A percentile compares a stretch with the other conserved stretches of the same genome.
phyloP scores from a whole-genome alignment of 2,888 invertebrate genomes.

The Zhuqinia jingwanae region DNA sequence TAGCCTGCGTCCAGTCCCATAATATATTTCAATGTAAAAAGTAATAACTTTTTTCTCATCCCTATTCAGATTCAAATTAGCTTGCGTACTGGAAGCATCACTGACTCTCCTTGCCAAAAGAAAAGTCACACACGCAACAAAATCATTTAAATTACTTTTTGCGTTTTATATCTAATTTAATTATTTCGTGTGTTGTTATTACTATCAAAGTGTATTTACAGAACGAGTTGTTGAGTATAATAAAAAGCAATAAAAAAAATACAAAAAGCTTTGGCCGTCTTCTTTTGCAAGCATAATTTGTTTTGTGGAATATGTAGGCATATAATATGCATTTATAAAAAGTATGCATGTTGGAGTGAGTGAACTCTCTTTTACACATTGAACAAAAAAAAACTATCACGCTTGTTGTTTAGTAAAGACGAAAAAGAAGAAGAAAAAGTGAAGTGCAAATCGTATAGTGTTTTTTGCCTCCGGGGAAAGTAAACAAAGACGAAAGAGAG shows the following conservation, averaged over 20 bases:
- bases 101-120: not conserved
- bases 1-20: slow-evolving; percentile 27
- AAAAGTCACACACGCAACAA: slow-evolving; percentile 21
- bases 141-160: not conserved
- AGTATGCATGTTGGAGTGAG: slow-evolving; percentile 45
- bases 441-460: slow-evolving; percentile 59
- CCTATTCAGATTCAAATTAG: slow-evolving; percentile 59
- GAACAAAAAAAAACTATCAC: too few relatives aligned
- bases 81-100: slow-evolving; percentile 52
- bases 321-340: slow-evolving; percentile 13
- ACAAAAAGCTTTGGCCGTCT: not conserved
- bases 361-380: slow-evolving; percentile 64
- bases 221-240: too few relatives aligned
- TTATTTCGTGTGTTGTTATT: slow-evolving; percentile 12
- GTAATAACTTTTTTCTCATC: slow-evolving; percentile 44
- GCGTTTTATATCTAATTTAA: slow-evolving; percentile 22
- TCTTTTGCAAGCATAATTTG: slow-evolving; percentile 13
- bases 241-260: not conserved
- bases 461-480: slow-evolving; percentile 68
- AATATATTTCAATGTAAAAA: not conserved
- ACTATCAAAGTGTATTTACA: too few relatives aligned
- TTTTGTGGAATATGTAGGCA: slow-evolving; percentile 4
- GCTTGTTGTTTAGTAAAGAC: too few relatives aligned
- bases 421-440: not conserved
- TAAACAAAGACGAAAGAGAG: slow-evolving; percentile 60